Evolutionary conservation across 2,888 invertebrate species (phyloP).

Genomic region (Thelaira solivaga): DNA sequence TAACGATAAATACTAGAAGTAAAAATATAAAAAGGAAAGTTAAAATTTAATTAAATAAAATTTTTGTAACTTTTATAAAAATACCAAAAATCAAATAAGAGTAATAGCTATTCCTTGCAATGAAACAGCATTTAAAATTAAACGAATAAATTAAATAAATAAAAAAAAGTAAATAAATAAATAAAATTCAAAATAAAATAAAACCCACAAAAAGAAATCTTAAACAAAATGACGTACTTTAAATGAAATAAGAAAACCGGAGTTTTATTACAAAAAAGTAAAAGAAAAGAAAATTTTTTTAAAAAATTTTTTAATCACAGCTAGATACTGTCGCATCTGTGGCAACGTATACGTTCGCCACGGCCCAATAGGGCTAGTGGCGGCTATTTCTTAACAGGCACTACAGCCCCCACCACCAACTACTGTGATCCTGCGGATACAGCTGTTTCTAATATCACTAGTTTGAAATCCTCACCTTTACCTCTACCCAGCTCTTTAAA

Average conservation of each 20-base stretch:
- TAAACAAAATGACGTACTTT: background rate
- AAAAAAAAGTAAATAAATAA: background rate
- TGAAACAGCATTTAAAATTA: too few species aligned
- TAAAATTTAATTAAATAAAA: too few species aligned
- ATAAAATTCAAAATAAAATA: background rate
- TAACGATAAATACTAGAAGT: too few species aligned
- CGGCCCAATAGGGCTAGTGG: conserved; percentile 78
- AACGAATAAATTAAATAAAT: background rate
- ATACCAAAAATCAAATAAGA: too few species aligned
- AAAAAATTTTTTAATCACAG: conserved; percentile 36
- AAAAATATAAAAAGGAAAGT: too few species aligned
- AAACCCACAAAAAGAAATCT: background rate
- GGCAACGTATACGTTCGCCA: conserved; percentile 76
- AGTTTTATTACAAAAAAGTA: background rate
- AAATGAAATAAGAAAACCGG: background rate
- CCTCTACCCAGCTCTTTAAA: conserved; percentile 56
- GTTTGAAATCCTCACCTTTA: background rate
- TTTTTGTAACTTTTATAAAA: too few species aligned
- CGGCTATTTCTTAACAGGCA: conserved; percentile 74
- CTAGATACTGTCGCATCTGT: conserved; percentile 76
- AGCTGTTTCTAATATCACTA: conserved; percentile 48
- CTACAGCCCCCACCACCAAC: conserved; percentile 62
- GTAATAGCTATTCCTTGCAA: too few species aligned
- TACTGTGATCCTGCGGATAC: conserved; percentile 68
- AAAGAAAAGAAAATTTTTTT: background rate